These are phyloP conservation scores for Phyllotis vaccarum DNA, from an alignment of 2,797 vertebrate species.

Conservation along the genomic window DNA sequence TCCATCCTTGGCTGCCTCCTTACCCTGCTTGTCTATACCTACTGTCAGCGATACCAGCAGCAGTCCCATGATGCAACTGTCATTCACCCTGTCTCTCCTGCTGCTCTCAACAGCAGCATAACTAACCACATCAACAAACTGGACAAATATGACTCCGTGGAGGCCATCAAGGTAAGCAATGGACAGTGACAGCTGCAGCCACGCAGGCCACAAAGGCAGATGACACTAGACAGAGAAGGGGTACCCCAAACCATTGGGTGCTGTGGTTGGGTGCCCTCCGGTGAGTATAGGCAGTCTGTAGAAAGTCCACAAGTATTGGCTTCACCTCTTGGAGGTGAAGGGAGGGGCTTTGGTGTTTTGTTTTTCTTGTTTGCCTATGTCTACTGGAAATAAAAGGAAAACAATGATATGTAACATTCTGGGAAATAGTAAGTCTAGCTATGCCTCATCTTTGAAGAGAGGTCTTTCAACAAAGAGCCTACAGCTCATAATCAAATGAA, in stretches of 20 bases:
- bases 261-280: background rate
- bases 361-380: background rate
- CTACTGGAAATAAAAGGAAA: background rate
- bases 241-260: background rate
- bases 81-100: constrained; percentile 97
- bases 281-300: background rate
- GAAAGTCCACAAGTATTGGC: background rate
- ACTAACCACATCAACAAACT: constrained; percentile 99
- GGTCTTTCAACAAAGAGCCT: too few relatives aligned
- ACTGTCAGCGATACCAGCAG: constrained; percentile 98
- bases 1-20: constrained; percentile 97
- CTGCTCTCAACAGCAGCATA: constrained; percentile 98
- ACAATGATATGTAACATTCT: background rate
- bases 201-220: background rate
- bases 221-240: accelerated
- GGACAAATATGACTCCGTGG: constrained; percentile 98
- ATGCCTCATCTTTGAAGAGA: too few relatives aligned
- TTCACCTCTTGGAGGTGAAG: background rate
- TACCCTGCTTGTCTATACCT: constrained; percentile 96
- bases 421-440: background rate
- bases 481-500: accelerated
- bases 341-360: background rate
- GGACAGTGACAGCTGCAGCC: accelerated
- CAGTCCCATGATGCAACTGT: constrained; percentile 97
- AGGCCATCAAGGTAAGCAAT: constrained; percentile 96